These are phyloP conservation scores for Phasianus colchicus DNA, from an alignment of 2,113 vertebrate species.

Conservation along the genomic window DNA sequence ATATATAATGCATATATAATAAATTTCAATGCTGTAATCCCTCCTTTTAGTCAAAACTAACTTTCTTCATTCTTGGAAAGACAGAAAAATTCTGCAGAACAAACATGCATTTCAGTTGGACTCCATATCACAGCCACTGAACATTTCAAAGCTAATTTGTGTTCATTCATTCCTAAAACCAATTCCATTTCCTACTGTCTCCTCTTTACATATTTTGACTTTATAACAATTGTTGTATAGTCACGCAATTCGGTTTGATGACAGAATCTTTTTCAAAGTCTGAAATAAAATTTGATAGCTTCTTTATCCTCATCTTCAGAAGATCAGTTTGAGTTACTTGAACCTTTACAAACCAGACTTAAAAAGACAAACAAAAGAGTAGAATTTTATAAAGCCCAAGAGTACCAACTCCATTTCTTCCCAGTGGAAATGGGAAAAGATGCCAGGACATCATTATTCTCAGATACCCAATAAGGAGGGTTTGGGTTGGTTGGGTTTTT, in stretches of 20 bases:
- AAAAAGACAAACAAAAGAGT: neutral
- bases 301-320: neutral
- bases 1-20: neutral
- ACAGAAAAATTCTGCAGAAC: neutral
- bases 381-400: neutral
- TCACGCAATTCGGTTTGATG: neutral
- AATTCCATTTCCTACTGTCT: neutral
- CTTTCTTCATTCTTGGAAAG: neutral
- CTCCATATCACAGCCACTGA: neutral
- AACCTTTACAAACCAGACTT: neutral
- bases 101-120: neutral
- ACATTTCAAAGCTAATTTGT: neutral
- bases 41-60: neutral
- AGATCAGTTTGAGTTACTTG: neutral
- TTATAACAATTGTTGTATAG: neutral
- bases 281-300: neutral
- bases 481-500: neutral
- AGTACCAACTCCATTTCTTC: neutral
- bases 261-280: neutral
- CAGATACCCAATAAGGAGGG: neutral
- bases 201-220: no score
- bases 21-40: neutral
- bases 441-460: neutral
- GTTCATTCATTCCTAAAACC: slow-evolving; percentile 4
- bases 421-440: neutral